Percentiles rank a stretch among this genome's conserved stretches.
Evolutionary conservation across 2,888 invertebrate species (phyloP).

Genomic region (Rotaria macrura): DNA sequence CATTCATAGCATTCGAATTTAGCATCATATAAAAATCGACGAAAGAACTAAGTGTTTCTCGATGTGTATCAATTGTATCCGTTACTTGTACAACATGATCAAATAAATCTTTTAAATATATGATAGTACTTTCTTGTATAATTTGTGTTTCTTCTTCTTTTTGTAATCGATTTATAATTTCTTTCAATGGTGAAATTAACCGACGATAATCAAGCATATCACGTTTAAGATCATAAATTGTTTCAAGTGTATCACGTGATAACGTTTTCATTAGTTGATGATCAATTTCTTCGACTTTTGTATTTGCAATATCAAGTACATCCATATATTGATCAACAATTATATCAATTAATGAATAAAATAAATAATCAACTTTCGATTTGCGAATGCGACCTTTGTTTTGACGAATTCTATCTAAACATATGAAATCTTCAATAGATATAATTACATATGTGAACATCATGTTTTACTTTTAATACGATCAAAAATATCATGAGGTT

Average conservation of each 20-base stretch:
- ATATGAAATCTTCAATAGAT: background rate
- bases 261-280: background rate
- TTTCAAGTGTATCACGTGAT: background rate
- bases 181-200: background rate
- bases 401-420: background rate
- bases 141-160: conserved; percentile 11
- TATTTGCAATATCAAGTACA: background rate
- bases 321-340: background rate
- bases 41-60: background rate
- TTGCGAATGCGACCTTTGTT: background rate
- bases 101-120: background rate
- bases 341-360: background rate
- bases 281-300: background rate
- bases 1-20: background rate
- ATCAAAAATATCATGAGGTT: background rate
- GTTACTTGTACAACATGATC: background rate
- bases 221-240: background rate
- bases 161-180: background rate
- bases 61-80: background rate
- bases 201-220: background rate
- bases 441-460: no score
- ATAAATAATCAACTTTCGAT: background rate
- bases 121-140: background rate
- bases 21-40: background rate
- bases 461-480: background rate